These are phyloP conservation scores for Manis pentadactyla DNA, from an alignment of 2,797 vertebrate genomes.

Conservation along the genomic window DNA sequence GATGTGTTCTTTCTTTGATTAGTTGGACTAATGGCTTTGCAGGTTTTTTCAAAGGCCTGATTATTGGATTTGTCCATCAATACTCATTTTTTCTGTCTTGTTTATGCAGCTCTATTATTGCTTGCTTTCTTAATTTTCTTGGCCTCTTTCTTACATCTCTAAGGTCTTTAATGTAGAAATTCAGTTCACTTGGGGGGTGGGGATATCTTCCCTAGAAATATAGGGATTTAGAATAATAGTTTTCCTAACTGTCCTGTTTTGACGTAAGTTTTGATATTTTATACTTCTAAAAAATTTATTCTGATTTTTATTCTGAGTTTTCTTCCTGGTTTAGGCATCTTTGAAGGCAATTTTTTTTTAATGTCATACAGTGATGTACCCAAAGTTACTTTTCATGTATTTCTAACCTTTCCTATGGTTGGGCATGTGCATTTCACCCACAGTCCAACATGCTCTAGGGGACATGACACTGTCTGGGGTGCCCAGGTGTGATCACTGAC, in stretches of 20 bases:
- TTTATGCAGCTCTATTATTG: conserved; percentile 54
- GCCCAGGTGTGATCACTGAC: not conserved
- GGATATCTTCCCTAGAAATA: not conserved
- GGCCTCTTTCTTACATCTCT: not conserved
- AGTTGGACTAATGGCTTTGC: conserved; percentile 54
- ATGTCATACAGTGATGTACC: not conserved
- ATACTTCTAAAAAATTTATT: not conserved
- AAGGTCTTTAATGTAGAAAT: not conserved
- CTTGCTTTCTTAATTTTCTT: not conserved
- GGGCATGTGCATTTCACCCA: not conserved
- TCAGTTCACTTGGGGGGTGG: not conserved
- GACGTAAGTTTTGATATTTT: not conserved
- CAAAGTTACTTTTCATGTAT: not conserved
- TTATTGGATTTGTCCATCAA: conserved; percentile 70
- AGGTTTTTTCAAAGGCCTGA: conserved; percentile 52
- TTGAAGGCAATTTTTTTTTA: conserved; percentile 22
- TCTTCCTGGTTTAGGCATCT: not conserved
- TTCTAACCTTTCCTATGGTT: not conserved
- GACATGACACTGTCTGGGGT: not conserved
- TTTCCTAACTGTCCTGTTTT: conserved; percentile 27
- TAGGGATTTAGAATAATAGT: not conserved
- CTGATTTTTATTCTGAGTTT: conserved; percentile 2
- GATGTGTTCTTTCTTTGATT: conserved; percentile 67
- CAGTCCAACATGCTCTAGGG: not conserved
- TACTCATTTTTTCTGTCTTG: conserved; percentile 23